These are phyloP conservation scores for Syngnathus acus DNA, from an alignment of 2,797 vertebrate genomes.

Conservation along the genomic window DNA sequence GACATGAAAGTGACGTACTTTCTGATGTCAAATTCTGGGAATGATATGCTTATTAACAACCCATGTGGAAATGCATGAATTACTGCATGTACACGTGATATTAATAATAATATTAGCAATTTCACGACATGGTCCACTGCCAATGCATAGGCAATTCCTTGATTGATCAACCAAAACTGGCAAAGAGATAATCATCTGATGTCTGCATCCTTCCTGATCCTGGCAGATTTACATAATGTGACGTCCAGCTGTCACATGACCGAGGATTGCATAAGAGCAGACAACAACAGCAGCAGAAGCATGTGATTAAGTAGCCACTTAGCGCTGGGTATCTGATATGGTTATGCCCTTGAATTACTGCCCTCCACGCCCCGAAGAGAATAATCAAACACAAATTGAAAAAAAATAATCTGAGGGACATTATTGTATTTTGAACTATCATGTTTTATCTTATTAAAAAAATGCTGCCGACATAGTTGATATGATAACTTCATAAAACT, in stretches of 20 bases:
- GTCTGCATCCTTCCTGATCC: conserved; percentile 8
- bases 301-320: conserved; percentile 21
- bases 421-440: too few relatives aligned
- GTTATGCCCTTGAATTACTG: conserved; percentile 12
- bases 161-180: background rate
- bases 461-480: background rate
- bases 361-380: background rate
- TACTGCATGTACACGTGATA: background rate
- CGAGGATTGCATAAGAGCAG: background rate
- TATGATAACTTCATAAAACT: background rate
- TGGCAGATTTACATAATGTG: conserved; percentile 31
- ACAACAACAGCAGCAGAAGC: background rate
- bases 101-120: background rate
- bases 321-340: background rate
- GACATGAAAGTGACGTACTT: background rate
- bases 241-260: conserved; percentile 25
- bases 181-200: background rate
- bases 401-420: too few relatives aligned
- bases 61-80: background rate
- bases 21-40: background rate
- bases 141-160: background rate
- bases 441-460: too few relatives aligned
- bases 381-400: background rate
- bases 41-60: background rate
- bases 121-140: background rate